Evolutionary conservation across 2,797 vertebrate genomes (phyloP), one percentile per base, ranked within the genome.

Genomic region (Rhadinocentrus ornatus): DNA sequence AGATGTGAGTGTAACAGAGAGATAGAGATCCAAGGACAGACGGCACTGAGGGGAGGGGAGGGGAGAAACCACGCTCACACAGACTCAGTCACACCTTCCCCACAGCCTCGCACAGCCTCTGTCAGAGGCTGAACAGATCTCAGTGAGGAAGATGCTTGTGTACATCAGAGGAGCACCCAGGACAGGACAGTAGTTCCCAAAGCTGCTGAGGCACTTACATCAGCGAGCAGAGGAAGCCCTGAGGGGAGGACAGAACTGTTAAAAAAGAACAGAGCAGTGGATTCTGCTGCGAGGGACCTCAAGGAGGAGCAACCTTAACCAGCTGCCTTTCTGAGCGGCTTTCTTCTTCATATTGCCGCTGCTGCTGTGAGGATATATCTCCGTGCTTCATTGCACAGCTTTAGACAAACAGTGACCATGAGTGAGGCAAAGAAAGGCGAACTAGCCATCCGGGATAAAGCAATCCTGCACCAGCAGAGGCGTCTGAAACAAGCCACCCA

Each of bases 401-500:
- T 66, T 60, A 34, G 29, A 55, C 7, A 54, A 56, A 26, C 66
- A 1, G 54, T 70, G 66, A 88, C 75, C 87, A 96, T 96, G 95
- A 95, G 94, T 3, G 92, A 92, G 70, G 66, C 83, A 2, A 96
- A 94, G 89, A 94, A 94, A 83, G 90, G 90, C 6, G 95, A 96
- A 73, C 86, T 95, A 37, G 95, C 94, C 76, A 91, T 96, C 71
- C 93, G 93, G 83, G 95, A 96, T 81, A 95, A 95, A 92, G 96
- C 96, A 78, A 93, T 95, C 86, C 94, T 97, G 89, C 95, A 96
- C 84, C 97, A 97, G 94, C 96, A 97, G 88, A 93, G 97, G 46
- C 95, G 95, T 32, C 96, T 97, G 66, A 98, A 97, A 79, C 97
- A 99, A 92, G 95, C 96, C 86, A 97, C 96, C 13, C 97, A 96